These are phyloP conservation scores for Aporophyla lueneburgensis DNA, from an alignment of 2,888 invertebrate species.

Conservation along the genomic window DNA sequence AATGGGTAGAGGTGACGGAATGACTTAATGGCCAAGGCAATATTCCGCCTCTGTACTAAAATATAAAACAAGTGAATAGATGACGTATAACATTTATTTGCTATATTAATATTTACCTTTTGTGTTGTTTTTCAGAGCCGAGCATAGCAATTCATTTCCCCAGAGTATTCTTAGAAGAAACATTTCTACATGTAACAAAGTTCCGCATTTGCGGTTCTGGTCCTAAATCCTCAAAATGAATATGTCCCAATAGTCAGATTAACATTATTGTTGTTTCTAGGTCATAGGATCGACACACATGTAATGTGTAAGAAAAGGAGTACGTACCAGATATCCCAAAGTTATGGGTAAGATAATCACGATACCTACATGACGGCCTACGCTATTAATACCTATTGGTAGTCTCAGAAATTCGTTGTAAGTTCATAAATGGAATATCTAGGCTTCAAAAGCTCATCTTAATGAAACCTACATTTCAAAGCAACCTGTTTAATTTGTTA, in stretches of 20 bases:
- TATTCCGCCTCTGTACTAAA: no score
- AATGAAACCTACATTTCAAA: no score
- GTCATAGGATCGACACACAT: slow-evolving; percentile 1
- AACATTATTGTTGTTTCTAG: neutral
- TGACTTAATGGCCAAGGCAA: no score
- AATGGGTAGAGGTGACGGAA: neutral
- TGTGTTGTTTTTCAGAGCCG: neutral
- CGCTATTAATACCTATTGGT: neutral
- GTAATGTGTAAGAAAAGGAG: neutral
- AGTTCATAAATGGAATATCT: no score
- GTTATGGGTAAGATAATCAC: neutral
- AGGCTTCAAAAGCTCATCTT: no score
- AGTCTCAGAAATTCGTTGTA: neutral
- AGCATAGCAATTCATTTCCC: neutral
- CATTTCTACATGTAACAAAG: slow-evolving; percentile 6
- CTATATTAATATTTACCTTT: no score
- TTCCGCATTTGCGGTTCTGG: neutral
- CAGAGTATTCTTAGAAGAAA: neutral
- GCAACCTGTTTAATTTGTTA: no score
- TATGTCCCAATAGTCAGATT: neutral
- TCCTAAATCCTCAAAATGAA: neutral
- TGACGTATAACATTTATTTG: no score
- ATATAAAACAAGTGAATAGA: no score
- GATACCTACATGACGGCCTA: neutral
- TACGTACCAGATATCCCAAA: neutral